Conservation (phyloP, 2,797 vertebrate genomes). For the Etheostoma perlongum region DNA sequence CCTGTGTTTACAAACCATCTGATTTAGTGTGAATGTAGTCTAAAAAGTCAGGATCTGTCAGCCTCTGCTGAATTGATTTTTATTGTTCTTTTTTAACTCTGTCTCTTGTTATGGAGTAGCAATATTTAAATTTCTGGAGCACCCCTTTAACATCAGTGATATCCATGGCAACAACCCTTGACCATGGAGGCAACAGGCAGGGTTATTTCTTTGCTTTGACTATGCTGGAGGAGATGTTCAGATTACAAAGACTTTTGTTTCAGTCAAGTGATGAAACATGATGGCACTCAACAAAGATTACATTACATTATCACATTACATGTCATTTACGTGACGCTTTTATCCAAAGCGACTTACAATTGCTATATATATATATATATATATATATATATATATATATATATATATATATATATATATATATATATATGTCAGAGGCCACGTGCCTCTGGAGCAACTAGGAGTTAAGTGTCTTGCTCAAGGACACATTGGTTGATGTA, state of each 20-base stretch:
- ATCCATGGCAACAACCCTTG: slow-evolving; percentile 43
- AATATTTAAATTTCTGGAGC: slow-evolving; percentile 1
- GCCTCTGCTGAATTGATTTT: background rate
- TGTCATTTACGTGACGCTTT: no score
- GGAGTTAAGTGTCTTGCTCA: no score
- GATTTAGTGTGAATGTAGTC: no score
- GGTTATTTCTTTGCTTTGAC: slow-evolving; percentile 20
- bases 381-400: no score
- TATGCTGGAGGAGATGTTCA: slow-evolving; percentile 2
- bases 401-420: no score
- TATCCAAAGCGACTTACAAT: no score
- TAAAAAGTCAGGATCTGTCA: background rate
- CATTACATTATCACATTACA: no score
- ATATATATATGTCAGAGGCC: no score
- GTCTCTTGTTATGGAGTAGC: background rate
- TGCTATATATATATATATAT: no score
- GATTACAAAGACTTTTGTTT: slow-evolving; percentile 15
- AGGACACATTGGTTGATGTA: no score
- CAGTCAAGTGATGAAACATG: slow-evolving; percentile 18
- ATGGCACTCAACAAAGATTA: background rate
- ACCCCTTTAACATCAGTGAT: slow-evolving; percentile 19
- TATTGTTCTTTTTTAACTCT: background rate
- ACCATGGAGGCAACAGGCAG: slow-evolving; percentile 13
- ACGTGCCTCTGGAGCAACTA: no score
- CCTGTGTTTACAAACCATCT: no score